These are phyloP conservation scores for Corvus cornix DNA, from an alignment of 2,113 vertebrate species.

Conservation along the genomic window DNA sequence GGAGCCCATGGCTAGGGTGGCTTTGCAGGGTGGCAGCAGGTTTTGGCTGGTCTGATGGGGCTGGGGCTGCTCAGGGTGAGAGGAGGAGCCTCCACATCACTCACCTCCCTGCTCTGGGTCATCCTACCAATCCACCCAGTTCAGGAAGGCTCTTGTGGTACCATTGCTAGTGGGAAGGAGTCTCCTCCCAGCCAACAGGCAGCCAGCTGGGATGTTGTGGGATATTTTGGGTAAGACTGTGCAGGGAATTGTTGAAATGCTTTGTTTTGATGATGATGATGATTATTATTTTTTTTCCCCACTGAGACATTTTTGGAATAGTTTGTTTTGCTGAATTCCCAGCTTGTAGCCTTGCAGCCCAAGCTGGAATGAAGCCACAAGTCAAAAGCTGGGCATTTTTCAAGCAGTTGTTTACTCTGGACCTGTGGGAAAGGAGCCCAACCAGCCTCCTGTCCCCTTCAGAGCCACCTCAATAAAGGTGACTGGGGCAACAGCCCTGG, in stretches of 20 bases:
- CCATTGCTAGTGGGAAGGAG: not conserved
- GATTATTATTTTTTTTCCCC: not conserved
- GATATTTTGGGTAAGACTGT: conserved; percentile 14
- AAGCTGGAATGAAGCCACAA: conserved; percentile 20
- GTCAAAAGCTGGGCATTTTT: conserved; percentile 35
- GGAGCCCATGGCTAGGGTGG: not conserved
- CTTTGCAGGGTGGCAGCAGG: not conserved
- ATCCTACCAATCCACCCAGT: not conserved
- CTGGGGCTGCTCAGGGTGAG: not conserved
- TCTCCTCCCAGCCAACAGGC: not conserved
- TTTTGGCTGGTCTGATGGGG: not conserved
- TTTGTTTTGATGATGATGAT: conserved; percentile 40
- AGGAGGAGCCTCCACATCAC: not conserved
- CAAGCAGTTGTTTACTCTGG: not conserved
- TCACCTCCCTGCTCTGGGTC: not conserved
- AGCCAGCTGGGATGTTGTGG: not conserved
- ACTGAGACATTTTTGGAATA: conserved; percentile 18
- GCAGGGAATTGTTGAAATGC: conserved; percentile 42
- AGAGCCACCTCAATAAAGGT: not conserved
- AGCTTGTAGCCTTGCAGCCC: not conserved
- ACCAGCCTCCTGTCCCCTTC: not conserved
- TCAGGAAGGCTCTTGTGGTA: not conserved
- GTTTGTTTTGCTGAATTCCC: conserved; percentile 44
- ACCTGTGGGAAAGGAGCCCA: not conserved
- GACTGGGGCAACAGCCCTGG: not conserved